Base-by-base conservation (phyloP, 2,113 vertebrate genomes). In the Probosciger aterrimus region DNA sequence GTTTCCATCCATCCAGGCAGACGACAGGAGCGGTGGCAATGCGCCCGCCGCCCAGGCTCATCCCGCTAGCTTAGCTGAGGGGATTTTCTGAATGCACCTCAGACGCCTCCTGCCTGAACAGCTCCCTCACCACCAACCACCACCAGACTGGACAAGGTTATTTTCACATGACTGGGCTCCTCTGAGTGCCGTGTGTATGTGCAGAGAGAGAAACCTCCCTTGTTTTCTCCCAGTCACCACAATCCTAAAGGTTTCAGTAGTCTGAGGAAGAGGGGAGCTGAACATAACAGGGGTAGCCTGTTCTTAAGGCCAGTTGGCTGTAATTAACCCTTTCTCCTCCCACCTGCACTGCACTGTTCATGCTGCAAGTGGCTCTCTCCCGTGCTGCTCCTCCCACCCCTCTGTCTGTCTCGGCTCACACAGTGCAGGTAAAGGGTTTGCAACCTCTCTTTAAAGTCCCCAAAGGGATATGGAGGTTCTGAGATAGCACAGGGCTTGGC, bases 281-380 rank as follows among this genome's bases (percentile, higher is more conserved):
- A 81, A 31, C 10, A 7, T 7, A 52, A 52, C 9, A 7, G 0
- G 1, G 18, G 37, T 20, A 80, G 62, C 18, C 11, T 3, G 39
- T 69, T 76, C 75, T 46, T 23, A 44, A 50, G 52, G 57, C 41
- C 70, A 44, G 64, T 28, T 19, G 25, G 52, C 49, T 60, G 71
- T 17, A 41, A 76, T 33, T 39, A 17, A 49, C 31, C 17, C 46
- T 50, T 60, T 68, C 23, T 53, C 39, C 64, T 70, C 46, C n/a
- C 69, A 52, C 33, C 10, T 23, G 75, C 62, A 79, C 18, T 5
- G 19, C 68, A 20, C 7, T 33, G 41, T 8, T 75, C 14, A 6
- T 17, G 27, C 44, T 62, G 9, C 0, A 1, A 57, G 47, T 2
- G 12, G 63, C 18, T 31, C 47, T 49, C 68, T 47, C 52, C 82